Percentiles rank a stretch among this genome's conserved stretches.
These are phyloP conservation scores for Trachurus trachurus DNA, from an alignment of 2,797 vertebrate species.

Conservation along the genomic window DNA sequence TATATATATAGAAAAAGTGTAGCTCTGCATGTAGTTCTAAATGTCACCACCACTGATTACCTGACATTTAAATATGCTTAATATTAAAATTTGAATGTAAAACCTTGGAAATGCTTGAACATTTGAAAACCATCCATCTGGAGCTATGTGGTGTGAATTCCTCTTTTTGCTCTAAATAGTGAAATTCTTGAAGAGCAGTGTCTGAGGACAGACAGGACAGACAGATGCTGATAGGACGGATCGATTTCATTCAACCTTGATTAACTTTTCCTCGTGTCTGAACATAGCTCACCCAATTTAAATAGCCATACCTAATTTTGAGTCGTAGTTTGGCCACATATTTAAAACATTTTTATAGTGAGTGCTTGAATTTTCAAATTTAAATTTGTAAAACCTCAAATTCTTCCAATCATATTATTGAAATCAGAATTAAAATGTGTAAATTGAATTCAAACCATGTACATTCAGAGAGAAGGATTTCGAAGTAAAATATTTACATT, in stretches of 20 bases:
- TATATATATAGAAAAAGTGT: too few species aligned
- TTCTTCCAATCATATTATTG: neutral
- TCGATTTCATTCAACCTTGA: neutral
- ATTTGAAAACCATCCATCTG: neutral
- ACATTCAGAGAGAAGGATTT: neutral
- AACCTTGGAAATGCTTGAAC: too few species aligned
- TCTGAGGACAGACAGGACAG: neutral
- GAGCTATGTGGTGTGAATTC: neutral
- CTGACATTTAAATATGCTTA: neutral
- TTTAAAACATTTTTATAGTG: neutral
- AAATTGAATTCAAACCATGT: neutral
- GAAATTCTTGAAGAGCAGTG: neutral
- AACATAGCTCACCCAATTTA: neutral
- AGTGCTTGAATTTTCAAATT: neutral
- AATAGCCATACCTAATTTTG: too few species aligned
- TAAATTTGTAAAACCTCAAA: neutral
- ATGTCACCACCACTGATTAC: neutral
- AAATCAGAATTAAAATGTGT: neutral
- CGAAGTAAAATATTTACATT: neutral
- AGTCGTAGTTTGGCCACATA: too few species aligned
- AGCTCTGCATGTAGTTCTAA: neutral
- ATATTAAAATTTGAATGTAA: neutral
- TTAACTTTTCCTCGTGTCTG: neutral
- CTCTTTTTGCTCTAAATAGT: too few species aligned
- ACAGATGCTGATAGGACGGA: neutral